Evolutionary conservation across 1,140 invertebrate species (phyloP), one percentile per base, ranked within the genome.

Genomic region (Palaemon carinicauda): DNA sequence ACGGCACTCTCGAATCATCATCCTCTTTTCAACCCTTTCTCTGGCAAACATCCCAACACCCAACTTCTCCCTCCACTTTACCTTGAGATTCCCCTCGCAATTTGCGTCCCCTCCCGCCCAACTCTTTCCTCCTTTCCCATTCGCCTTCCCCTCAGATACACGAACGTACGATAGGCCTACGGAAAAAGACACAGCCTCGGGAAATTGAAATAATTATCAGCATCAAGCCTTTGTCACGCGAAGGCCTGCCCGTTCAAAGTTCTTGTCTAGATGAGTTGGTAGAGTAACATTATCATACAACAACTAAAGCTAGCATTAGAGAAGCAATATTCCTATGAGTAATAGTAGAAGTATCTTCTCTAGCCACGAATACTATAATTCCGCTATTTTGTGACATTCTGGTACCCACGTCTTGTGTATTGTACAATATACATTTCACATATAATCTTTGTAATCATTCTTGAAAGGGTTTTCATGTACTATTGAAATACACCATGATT

Each of bases 121-220:
- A 29, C 29, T 21, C 31, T 65, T 50, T 50, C 79, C 33, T 29
- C 1, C 79, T 50, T n/a, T 75, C n/a, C 73, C 5, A 12, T 31
- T 33, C 41, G 27, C 73, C n/a, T 21, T 21, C 41, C 52, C 24
- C 56, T 33, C 53, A 17, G 9, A 29, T 41, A n/a, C 12, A 14
- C 27, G 75, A 50, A 85, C 75, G 83, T 85, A 85, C 75, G 83
- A 75, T 85, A 85, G 83, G 83, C 83, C 83, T 85, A 85, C 7
- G 75, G 83, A 54, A 29, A 79, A 85, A 85, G 83, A 85, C 83
- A 85, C n/a, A 75, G 83, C 83, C 83, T 65, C 83, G 75, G 83
- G 83, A 85, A 85, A 85, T 85, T 85, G 83, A 85, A 85, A 85
- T 85, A 85, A 85, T 85, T 85, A 85, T 85, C 83, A 85, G 83